These are phyloP conservation scores for Rhincodon typus DNA, from an alignment of 2,797 vertebrate species.

Conservation along the genomic window DNA sequence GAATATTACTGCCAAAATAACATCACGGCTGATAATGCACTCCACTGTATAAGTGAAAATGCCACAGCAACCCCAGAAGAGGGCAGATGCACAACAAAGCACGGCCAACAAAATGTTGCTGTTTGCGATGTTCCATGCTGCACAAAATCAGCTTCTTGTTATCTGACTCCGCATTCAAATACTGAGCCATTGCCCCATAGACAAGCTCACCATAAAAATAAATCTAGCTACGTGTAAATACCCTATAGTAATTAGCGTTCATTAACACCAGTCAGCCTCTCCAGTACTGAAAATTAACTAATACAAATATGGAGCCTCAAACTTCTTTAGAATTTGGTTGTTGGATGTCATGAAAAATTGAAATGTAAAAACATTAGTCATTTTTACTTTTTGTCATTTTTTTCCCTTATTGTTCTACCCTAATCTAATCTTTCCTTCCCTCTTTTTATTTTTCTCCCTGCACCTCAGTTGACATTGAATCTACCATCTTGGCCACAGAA, in stretches of 20 bases:
- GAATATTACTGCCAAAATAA: background rate
- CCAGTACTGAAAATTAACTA: background rate
- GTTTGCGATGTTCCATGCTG: background rate
- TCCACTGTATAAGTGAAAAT: background rate
- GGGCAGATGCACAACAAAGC: background rate
- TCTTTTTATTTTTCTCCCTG: background rate
- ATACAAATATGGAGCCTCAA: background rate
- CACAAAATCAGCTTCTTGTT: background rate
- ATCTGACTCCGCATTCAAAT: background rate
- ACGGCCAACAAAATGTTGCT: background rate
- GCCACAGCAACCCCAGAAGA: background rate
- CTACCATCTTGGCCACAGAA: background rate
- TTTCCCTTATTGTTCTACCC: background rate
- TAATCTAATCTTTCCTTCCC: background rate
- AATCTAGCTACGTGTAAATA: background rate
- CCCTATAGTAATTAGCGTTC: background rate
- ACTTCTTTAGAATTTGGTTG: background rate
- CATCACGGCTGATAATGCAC: background rate
- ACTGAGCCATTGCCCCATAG: background rate
- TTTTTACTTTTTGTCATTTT: background rate
- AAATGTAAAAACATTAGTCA: background rate
- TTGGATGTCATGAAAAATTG: background rate
- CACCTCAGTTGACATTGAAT: background rate
- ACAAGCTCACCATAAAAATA: background rate
- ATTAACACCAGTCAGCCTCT: background rate